Base-by-base conservation (phyloP, 2,797 vertebrate genomes). In the Perodicticus potto region DNA sequence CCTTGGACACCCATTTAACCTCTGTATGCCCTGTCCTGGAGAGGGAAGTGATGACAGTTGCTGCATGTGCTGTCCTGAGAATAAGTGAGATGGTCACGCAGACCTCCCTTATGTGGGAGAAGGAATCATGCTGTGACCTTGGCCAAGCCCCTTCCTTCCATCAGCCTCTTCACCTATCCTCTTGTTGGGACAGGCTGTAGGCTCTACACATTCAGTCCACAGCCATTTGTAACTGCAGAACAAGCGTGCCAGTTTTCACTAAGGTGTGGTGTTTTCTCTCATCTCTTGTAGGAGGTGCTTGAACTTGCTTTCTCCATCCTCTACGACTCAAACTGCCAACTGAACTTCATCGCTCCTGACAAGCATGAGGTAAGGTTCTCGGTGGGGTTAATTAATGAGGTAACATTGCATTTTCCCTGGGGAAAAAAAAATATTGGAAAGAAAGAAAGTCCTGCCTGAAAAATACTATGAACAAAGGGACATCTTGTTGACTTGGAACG, bases 281-380 rank as follows among this genome's bases (percentile, higher is more conserved):
- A 4, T 97, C 97, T 96, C 77, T 98, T 97, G 43, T 97, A 99
- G 99, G 99, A 99, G 98, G 99, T 99, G 98, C 99, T 99, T 81
- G 99, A 99, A 98, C 98, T 99, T 97, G 99, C 99, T 96, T 99
- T 99, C 98, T 99, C 99, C 78, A 99, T 99, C 98, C 98, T 99
- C 97, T 99, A 99, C 57, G 99, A 99, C 98, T 99, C 99, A 0
- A 99, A 99, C 95, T 99, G 99, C 98, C 99, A 99, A 88, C 96
- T 99, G 98, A 99, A 99, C 99, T 99, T 99, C 98, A 99, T 99
- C 19, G 99, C 99, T 98, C 99, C 99, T 91, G 99, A 99, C 98
- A 99, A 99, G 97, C 99, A 99, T 25, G 99, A 99, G 99, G 99
- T 99, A 98, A 99, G 98, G 95, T 40, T 55, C 89, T 69, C 43